Evolutionary conservation across 2,113 vertebrate genomes (phyloP), one percentile per base, ranked within the genome.

Genomic region (Catharus fuscescens): DNA sequence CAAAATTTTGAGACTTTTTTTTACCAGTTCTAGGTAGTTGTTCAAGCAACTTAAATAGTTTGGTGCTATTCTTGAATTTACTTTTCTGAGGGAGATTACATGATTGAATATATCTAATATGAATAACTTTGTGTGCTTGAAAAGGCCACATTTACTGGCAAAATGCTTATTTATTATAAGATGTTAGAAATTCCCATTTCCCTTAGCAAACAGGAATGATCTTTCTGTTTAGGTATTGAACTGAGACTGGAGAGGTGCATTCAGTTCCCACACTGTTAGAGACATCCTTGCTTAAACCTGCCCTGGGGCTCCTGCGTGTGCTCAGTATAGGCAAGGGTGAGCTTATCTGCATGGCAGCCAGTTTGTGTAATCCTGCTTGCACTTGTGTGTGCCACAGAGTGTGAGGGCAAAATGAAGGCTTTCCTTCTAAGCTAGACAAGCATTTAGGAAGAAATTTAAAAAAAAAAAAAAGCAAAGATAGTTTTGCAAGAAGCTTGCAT

Each of bases 311-410:
- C 42, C 32, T 79, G 19, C 0, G 0, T 32, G 59, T 14, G 40
- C 29, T 71, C 17, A 13, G 4, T 34, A 4, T 28, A 42, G 78
- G n/a, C 86, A 62, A 81, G 32, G 36, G 14, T 4, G 2, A 60
- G 52, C 0, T 6, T 18, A 32, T 5, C n/a, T 19, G 15, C 61
- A 10, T 0, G 0, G 40, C 80, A 79, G 24, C 26, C 36, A 10
- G 2, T 72, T 79, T 38, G 26, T 80, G 31, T 45, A 32, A 65
- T 81, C 29, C 20, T 56, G 34, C 48, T 57, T 38, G 21, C 34
- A 50, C 10, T 44, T 24, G 18, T 31, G 23, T 44, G 42, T 53
- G 53, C 69, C 32, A 19, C 3, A 0, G 66, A 14, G 24, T 26
- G 8, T 47, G 12, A 73, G 25, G 34, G 32, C 28, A 70, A n/a